Evolutionary conservation across 1,140 invertebrate genomes (phyloP).

Genomic region (Brevipalpus yothersi): DNA sequence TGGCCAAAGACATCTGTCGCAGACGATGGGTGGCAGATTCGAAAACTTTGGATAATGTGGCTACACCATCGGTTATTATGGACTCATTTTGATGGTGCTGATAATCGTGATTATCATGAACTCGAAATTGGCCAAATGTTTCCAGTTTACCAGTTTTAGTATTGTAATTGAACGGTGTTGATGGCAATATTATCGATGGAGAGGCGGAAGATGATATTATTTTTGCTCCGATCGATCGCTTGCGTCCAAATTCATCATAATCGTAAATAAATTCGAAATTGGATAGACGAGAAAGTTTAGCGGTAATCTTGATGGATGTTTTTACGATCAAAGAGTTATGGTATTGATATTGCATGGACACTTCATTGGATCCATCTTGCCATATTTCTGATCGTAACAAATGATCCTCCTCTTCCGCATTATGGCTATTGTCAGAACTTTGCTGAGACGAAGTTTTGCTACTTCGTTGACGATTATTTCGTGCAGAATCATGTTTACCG

Average conservation of each 20-base stretch:
- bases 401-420: not conserved
- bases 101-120: constrained; percentile 4
- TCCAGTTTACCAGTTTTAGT: constrained; percentile 61
- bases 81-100: constrained; percentile 13
- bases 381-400: constrained; percentile 9
- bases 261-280: constrained; percentile 69
- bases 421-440: not conserved
- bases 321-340: constrained; percentile 68
- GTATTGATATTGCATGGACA: constrained; percentile 66
- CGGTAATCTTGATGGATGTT: constrained; percentile 52
- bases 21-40: constrained; percentile 11
- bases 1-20: constrained; percentile 10
- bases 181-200: constrained; percentile 23
- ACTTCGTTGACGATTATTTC: too few species aligned
- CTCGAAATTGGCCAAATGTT: constrained; percentile 48
- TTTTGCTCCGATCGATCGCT: constrained; percentile 9
- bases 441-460: too few species aligned
- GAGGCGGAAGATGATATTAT: constrained; percentile 2
- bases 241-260: constrained; percentile 58
- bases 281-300: constrained; percentile 39
- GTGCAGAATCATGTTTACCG: too few species aligned
- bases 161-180: constrained; percentile 52
- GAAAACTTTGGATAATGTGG: constrained; percentile 11
- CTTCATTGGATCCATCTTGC: constrained; percentile 37
- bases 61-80: constrained; percentile 13